phyloP scores from a whole-genome alignment of 64 coral and sea anemone species.

The Platygyra sinensis region DNA sequence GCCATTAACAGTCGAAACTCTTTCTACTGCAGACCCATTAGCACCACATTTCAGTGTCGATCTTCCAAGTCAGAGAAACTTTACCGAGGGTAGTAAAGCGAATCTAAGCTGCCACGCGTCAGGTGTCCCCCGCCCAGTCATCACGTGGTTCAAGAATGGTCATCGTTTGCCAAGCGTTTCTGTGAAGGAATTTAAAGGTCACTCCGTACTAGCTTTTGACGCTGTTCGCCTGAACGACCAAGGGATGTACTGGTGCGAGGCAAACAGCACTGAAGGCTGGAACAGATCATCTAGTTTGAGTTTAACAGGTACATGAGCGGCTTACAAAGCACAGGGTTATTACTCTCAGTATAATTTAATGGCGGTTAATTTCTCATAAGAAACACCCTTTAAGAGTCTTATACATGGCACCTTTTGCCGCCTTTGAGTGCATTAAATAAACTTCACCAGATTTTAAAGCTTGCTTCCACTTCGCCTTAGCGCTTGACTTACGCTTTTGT shows the following conservation, averaged over 20 bases:
- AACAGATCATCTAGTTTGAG: neutral
- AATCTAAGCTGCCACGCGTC: constrained; percentile 29
- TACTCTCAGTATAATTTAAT: neutral
- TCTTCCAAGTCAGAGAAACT: neutral
- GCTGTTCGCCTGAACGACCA: neutral
- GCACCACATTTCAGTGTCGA: neutral
- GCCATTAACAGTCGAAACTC: neutral
- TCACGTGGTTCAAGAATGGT: constrained; percentile 58
- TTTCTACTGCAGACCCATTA: neutral
- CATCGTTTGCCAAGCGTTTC: neutral
- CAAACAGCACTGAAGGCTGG: constrained; percentile 9
- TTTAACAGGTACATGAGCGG: neutral
- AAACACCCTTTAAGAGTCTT: neutral
- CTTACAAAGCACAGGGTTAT: neutral
- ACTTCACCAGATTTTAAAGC: no score
- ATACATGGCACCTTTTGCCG: no score
- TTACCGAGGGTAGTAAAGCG: neutral
- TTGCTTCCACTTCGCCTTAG: no score
- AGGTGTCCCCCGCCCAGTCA: constrained; percentile 28
- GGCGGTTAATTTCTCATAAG: no score
- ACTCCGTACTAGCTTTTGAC: neutral
- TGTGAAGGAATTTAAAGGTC: neutral
- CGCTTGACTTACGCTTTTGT: no score
- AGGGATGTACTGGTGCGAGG: constrained; percentile 39
- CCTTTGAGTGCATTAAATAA: no score